These are phyloP conservation scores for Agrochola litura DNA, from an alignment of 2,888 invertebrate genomes.

Conservation along the genomic window DNA sequence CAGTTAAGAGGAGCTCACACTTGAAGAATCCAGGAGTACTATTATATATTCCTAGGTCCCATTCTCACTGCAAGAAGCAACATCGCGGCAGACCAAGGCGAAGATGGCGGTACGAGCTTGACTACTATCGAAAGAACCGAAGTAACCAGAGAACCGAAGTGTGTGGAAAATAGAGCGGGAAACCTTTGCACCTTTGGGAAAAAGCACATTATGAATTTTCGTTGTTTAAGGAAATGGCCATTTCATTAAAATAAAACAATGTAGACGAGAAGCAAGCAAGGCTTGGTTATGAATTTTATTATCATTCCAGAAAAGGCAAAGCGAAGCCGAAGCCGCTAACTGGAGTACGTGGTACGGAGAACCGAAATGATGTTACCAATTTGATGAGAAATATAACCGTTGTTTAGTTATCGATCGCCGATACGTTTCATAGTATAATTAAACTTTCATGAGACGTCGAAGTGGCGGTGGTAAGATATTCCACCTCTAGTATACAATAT, in stretches of 20 bases:
- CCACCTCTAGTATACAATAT: slow-evolving; percentile 29
- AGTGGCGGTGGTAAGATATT: slow-evolving; percentile 55
- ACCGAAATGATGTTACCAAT: slow-evolving; percentile 22
- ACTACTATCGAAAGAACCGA: not conserved
- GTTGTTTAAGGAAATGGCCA: not conserved
- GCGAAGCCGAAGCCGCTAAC: too few relatives aligned
- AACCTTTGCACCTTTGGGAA: not conserved
- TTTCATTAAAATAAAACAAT: slow-evolving; percentile 7
- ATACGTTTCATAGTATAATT: slow-evolving; percentile 70
- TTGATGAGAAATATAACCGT: slow-evolving; percentile 44
- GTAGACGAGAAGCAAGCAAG: not conserved
- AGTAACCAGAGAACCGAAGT: not conserved
- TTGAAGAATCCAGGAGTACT: not conserved
- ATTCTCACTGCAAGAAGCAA: not conserved
- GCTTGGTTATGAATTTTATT: not conserved
- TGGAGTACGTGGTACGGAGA: slow-evolving; percentile 23
- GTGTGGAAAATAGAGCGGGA: not conserved
- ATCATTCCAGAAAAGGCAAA: not conserved
- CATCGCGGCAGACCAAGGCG: not conserved
- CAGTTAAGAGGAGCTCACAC: not conserved
- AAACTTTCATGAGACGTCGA: slow-evolving; percentile 73
- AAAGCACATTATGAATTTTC: not conserved
- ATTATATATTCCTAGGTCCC: not conserved
- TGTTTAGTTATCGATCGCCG: slow-evolving; percentile 57
- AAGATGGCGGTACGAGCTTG: not conserved